Base-by-base conservation (phyloP, 2,113 vertebrate species). In the Neodontobutis hainanensis region DNA sequence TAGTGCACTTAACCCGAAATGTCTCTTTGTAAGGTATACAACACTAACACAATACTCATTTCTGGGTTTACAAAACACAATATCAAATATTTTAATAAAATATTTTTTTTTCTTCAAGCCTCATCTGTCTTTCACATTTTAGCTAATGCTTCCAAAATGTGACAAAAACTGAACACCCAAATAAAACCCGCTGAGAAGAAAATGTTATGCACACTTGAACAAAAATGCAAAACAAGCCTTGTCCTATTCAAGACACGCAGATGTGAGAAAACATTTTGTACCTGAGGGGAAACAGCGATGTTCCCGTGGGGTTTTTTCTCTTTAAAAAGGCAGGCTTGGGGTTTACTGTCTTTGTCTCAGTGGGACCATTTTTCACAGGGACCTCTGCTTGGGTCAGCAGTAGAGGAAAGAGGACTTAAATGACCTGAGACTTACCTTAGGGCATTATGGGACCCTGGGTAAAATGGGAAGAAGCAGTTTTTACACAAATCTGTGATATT, bases 301-400 rank as follows among this genome's bases (percentile, higher is more conserved):
- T 62, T 68, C 81, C 71, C 70, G 44, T 16, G 73, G 68, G 78
- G n/a, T 44, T 6, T 46, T 52, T 70, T 63, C 64, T 44, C 42
- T 47, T 46, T 35, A 56, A 82, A 75, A n/a, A 68, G 51, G 61
- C 43, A 69, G 45, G 59, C 56, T 73, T 53, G 14, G 55, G 52
- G 35, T 78, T 86, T 79, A 82, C 65, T 73, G 81, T 78, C 47
- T 77, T 76, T 64, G 70, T 81, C 83, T 84, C 80, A 5, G 73
- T 40, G 77, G 81, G 4, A 70, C 75, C 40, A 78, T 89, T 72
- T 88, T 80, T 82, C 65, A 81, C 42, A 50, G 65, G 74, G 62
- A 75, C 65, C 73, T 59, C 57, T 70, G 48, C 65, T 73, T 65
- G 65, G 75, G 73, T 83, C 73, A 75, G 45, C 6, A 50, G 55